Evolutionary conservation across 1,140 invertebrate species (phyloP), one percentile per base, ranked within the genome.

Genomic region (Melitaea cinxia): DNA sequence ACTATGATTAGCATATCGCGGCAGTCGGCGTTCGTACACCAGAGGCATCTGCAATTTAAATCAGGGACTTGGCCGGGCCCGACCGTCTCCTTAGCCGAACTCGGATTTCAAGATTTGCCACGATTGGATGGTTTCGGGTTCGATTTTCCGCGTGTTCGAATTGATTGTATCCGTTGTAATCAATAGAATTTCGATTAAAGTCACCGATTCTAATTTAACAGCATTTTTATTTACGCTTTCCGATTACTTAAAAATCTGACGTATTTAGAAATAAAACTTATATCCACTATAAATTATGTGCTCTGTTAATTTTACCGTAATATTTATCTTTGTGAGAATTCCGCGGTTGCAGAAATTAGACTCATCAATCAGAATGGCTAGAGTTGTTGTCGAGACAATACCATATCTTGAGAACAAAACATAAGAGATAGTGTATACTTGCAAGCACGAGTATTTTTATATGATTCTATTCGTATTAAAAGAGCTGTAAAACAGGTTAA

Each of bases 1-100:
- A 77, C 85, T 88, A 84, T 90, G 88, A 90, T 90, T 90, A 90
- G 85, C 85, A 90, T 90, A 86, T 86, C 88, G 84, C 83, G 83
- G 82, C 64, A 80, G 83, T 86, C 84, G 83, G 77, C 82, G 82
- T 75, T 80, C 82, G 75, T 78, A 69, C 75, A 77, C 80, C 71
- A 72, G 77, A 74, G 82, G 68, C 78, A 90, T 88, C 84, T 88
- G 84, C 85, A 88, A 88, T 90, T 88, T 85, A 90, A 88, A 88
- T 90, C 84, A 86, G 83, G 74, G 78, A 77, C 78, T 87, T 80
- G 81, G 73, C 73, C 72, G 83, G 77, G 82, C 78, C 79, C 77
- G 79, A 76, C 76, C 77, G 79, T 65, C 80, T 83, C 84, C 85
- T 87, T 81, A 81, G 80, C 80, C 76, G 75, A 71, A 82, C 87